Evolutionary conservation across 2,888 invertebrate species (phyloP), one percentile per base, ranked within the genome.

Genomic region (Eupithecia pulchellata): DNA sequence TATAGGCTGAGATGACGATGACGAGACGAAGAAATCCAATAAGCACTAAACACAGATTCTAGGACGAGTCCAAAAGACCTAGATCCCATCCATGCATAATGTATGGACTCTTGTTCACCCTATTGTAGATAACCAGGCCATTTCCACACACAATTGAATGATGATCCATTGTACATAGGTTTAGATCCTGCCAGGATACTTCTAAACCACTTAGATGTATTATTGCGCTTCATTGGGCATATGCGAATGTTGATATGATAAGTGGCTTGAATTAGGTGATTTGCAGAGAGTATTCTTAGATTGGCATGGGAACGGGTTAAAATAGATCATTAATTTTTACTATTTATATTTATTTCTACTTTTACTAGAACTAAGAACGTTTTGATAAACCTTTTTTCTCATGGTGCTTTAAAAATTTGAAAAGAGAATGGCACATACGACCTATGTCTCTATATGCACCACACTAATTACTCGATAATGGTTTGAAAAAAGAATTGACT

Each of bases 91-190:
- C 82, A 88, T 90, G 85, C 85, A 91, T 90, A 89, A 92, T 91
- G 86, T 89, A 91, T 64, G 58, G 52, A 52, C 52, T 52, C 69
- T 88, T 89, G 85, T 83, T 82, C 81, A 81, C 74, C 83, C 89
- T 80, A 91, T 93, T 92, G 91, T 90, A 89, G 90, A 88, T 91
- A 89, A 91, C 90, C 88, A 87, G 89, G 79, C 90, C 86, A 87
- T 91, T 91, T 91, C 91, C 92, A 91, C 85, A 82, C 84, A 89
- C 93, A 94, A 94, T 94, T 93, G 94, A 89, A 93, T 94, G 93
- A 93, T 94, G 87, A 88, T 88, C 90, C 88, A 92, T 93, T 93
- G 93, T 93, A 89, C 87, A 93, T 92, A 93, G 92, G 93, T 93
- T 93, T 93, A 93, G 94, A 87, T 93, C 94, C 93, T 93, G 93